phyloP scores from a whole-genome alignment of 2,113 vertebrate species.

The Syngnathoides biaculeatus region DNA sequence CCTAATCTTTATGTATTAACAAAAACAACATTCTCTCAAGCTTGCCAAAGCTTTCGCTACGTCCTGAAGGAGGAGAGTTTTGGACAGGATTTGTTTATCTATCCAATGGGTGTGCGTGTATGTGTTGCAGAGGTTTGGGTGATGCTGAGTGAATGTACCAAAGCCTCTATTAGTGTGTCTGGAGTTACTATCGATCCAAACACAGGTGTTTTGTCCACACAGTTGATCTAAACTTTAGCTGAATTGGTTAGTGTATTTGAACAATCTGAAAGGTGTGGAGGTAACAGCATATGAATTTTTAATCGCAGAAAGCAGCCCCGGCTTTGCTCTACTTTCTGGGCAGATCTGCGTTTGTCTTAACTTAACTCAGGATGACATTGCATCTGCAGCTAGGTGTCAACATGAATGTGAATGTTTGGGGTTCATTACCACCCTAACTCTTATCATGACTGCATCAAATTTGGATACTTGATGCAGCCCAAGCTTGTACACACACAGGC shows the following conservation, averaged over 20 bases:
- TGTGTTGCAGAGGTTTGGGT: conserved; percentile 3
- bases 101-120: conserved; percentile 23
- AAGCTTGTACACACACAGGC: conserved; percentile 10
- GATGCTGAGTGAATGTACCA: conserved; percentile 11
- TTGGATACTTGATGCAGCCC: conserved; percentile 27
- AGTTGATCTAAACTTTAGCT: conserved; percentile 59
- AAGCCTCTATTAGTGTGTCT: conserved; percentile 31
- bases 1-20: conserved; percentile 76
- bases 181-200: conserved; percentile 32
- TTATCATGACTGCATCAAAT: conserved; percentile 28
- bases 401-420: conserved; percentile 29
- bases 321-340: conserved; percentile 29
- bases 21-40: conserved; percentile 70
- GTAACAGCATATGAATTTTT: conserved; percentile 93
- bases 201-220: conserved; percentile 56
- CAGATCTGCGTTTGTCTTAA: conserved; percentile 55
- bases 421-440: conserved; percentile 42
- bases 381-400: conserved; percentile 51
- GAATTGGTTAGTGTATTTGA: conserved; percentile 91
- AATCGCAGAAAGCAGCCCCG: conserved; percentile 64
- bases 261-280: conserved; percentile 88
- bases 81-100: conserved; percentile 68
- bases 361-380: conserved; percentile 54
- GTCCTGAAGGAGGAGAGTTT: conserved; percentile 59
- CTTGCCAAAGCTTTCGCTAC: conserved; percentile 67